Evolutionary conservation across 1,140 invertebrate species (phyloP).

Genomic region (Andrena cerasifolii): DNA sequence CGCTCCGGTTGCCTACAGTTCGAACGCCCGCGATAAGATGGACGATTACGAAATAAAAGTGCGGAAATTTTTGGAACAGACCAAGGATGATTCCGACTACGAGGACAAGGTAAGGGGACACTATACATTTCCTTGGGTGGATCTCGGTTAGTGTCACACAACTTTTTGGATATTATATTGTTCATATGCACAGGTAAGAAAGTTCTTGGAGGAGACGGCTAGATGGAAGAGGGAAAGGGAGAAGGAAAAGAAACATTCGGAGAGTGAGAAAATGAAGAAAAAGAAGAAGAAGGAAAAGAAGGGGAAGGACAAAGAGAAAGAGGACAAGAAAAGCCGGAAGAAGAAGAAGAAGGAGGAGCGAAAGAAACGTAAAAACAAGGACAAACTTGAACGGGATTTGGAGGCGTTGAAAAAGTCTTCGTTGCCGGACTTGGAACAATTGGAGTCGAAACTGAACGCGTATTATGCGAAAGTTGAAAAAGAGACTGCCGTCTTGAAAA

Average conservation of each 20-base stretch:
- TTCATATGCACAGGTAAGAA: conserved; percentile 83
- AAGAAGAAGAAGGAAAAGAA: conserved; percentile 88
- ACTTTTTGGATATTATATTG: not conserved
- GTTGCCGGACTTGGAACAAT: conserved; percentile 88
- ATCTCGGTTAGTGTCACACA: too few relatives aligned
- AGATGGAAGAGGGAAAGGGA: conserved; percentile 87
- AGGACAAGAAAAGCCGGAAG: conserved; percentile 83
- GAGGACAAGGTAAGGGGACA: conserved; percentile 85
- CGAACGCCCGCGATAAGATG: conserved; percentile 81
- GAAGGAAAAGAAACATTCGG: conserved; percentile 87
- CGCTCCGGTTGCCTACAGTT: conserved; percentile 82
- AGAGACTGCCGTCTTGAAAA: conserved; percentile 83
- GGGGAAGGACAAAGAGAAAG: conserved; percentile 84
- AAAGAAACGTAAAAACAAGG: conserved; percentile 87
- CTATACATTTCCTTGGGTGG: not conserved
- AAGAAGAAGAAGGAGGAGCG: conserved; percentile 83
- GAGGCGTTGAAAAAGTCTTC: conserved; percentile 83
- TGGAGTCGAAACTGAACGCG: conserved; percentile 89
- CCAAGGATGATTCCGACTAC: conserved; percentile 91
- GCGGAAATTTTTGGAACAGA: conserved; percentile 89
- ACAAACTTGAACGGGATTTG: conserved; percentile 84
- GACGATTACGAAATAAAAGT: conserved; percentile 88
- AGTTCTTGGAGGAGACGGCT: conserved; percentile 90
- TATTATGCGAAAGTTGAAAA: conserved; percentile 91
- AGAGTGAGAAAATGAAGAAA: conserved; percentile 87